Evolutionary conservation across 2,888 invertebrate species (phyloP), one percentile per base, ranked within the genome.

Genomic region (Apomyelois bistriatella): DNA sequence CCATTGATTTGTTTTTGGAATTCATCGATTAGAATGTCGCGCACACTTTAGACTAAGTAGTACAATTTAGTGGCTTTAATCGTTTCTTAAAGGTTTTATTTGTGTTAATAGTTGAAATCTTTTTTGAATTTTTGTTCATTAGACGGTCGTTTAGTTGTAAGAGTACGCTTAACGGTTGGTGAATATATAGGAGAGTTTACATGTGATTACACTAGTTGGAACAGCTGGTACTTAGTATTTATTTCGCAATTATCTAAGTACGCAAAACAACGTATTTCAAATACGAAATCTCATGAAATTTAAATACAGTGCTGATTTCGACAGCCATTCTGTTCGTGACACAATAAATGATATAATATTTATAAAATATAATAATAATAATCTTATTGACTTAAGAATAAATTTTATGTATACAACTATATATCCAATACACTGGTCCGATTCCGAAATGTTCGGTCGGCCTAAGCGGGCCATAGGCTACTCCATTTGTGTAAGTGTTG

Each of bases 11-110:
- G 22, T 22, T 32, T 32, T 32, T 32, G 32, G 7, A 32, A 30
- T 8, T 13, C n/a, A 7, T 46, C 30, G 30, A 30, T n/a, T 32
- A 9, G 32, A 22, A 36, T 22, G 35, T 28, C 30, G 41, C 8
- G 28, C 48, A 48, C 37, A 9, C 13, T 8, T 30, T 57, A 59
- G 57, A 15, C 36, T 50, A 22, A 22, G 22, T 22, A 52, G 58
- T 57, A 55, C 57, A 56, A 56, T 30, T 55, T 55, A 58, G 62
- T 47, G 57, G 58, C 60, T 58, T 57, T 58, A 58, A 52, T 53
- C 49, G 42, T 55, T 55, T 56, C 52, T 48, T 56, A 51, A 51
- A 49, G 15, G 49, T 48, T 57, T 54, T 47, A 47, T 53, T 38
- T 43, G 28, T 30, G 5, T 47, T 40, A 47, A 52, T 54, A 52